Evolutionary conservation across 2,888 invertebrate species (phyloP).

Genomic region (Anthrax anthrax): DNA sequence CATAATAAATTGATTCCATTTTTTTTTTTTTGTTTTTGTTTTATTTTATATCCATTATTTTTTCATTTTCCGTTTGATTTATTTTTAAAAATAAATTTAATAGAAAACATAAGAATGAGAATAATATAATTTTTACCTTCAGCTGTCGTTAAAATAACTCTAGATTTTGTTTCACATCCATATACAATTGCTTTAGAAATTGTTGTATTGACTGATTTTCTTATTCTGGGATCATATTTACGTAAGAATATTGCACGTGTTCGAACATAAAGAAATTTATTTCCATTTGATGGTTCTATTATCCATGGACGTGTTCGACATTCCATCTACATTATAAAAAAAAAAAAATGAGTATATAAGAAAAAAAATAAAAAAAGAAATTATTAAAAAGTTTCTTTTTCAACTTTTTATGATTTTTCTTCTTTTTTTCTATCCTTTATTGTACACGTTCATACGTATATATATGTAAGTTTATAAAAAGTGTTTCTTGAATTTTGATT

Average conservation of each 20-base stretch:
- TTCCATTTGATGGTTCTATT: constrained; percentile 57
- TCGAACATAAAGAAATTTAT: constrained; percentile 64
- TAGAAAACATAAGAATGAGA: too few species aligned
- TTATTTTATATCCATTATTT: too few species aligned
- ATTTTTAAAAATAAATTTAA: not conserved
- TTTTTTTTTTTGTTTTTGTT: too few species aligned
- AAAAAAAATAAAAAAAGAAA: constrained; percentile 1
- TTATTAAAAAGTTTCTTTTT: too few species aligned
- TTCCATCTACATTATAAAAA: constrained; percentile 42
- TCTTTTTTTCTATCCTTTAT: not conserved
- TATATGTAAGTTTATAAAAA: too few species aligned
- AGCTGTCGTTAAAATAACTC: constrained; percentile 65
- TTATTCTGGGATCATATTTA: constrained; percentile 29
- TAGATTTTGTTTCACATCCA: constrained; percentile 59
- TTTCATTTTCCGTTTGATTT: too few species aligned
- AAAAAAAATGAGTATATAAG: not conserved
- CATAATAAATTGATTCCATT: too few species aligned
- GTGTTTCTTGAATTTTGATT: not conserved
- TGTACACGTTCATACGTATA: too few species aligned
- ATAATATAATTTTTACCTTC: constrained; percentile 21
- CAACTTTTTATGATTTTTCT: not conserved
- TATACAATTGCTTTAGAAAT: constrained; percentile 41
- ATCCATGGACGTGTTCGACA: constrained; percentile 70
- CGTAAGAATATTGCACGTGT: constrained; percentile 47
- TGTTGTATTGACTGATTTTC: constrained; percentile 41